Evolutionary conservation across 2,797 vertebrate species (phyloP).

Genomic region (Molossus alvarezi): DNA sequence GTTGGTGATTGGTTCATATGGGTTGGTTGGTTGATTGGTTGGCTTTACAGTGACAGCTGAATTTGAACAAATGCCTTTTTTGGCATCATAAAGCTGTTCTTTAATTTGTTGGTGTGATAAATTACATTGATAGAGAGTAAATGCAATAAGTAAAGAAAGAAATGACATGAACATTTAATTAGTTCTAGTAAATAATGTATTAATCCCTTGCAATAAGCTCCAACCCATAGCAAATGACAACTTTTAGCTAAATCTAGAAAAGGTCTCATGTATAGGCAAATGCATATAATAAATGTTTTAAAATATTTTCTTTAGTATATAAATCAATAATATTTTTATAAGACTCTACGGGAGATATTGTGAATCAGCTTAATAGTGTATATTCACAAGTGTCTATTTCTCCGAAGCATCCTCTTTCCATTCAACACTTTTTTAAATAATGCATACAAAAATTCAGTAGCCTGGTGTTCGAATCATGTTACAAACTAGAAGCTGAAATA

Average conservation of each 20-base stretch:
- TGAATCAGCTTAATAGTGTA: background rate
- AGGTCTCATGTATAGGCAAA: background rate
- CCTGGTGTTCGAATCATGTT: background rate
- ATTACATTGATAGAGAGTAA: constrained; percentile 74
- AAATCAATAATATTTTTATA: constrained; percentile 24
- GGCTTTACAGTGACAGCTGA: background rate
- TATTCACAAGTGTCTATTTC: background rate
- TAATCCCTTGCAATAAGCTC: constrained; percentile 65
- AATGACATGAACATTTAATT: constrained; percentile 81
- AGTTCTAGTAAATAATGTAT: constrained; percentile 75
- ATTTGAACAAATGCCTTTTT: constrained; percentile 46
- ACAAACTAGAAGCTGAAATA: background rate
- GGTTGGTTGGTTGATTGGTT: background rate
- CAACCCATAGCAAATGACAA: background rate
- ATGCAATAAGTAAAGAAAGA: constrained; percentile 77
- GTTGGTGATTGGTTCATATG: background rate
- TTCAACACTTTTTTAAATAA: background rate
- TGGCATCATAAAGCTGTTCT: constrained; percentile 68
- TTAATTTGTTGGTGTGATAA: constrained; percentile 73
- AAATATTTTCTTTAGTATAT: background rate
- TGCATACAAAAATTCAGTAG: background rate
- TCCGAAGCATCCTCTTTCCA: background rate
- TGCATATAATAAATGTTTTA: background rate
- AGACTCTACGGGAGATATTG: background rate
- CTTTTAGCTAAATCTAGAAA: constrained; percentile 48